Evolutionary conservation across 2,113 vertebrate genomes (phyloP), one percentile per base, ranked within the genome.

Genomic region (Myodes glareolus): DNA sequence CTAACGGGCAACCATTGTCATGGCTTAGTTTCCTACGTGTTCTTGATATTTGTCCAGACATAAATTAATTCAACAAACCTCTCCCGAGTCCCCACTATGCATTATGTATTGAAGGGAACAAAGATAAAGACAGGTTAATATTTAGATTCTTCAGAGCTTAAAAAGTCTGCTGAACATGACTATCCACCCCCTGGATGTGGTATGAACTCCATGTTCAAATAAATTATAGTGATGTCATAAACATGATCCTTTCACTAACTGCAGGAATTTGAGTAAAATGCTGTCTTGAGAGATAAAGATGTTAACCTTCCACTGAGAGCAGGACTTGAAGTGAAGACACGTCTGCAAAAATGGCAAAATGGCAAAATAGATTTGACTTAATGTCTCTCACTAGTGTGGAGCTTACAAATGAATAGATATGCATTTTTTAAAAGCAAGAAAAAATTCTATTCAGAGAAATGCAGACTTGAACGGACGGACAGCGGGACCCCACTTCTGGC

Each of bases 271-370:
- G 84, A 78, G 76, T 45, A 77, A 72, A 92, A 73, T 25, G 21
- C 29, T 14, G 9, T 42, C 16, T 5, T n/a, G 45, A 68, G 50
- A 68, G 45, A 52, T 23, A 73, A 50, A 55, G 58, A 45, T 39
- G 21, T 80, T 82, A 42, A 63, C 70, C 29, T 93, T 31, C 33
- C 27, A 11, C 9, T 3, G 33, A 90, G 5, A 93, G 29, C 42
- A 88, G 55, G 23, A 10, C 72, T 93, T 70, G 11, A 61, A 81
- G 67, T 1, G 25, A 84, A 67, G 65, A 88, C 1, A 27, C 7
- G 63, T 90, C 42, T 97, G 88, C 42, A 86, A 89, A 95, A 72
- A 72, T 4, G 31, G 31, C 68, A 16, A 78, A 88, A n/a, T 75
- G 77, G 58, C 36, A 31, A 86, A 63, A 58, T 67, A 75, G 76